Base-by-base conservation (phyloP, 2,888 invertebrate genomes). In the Cantharis nigra region DNA sequence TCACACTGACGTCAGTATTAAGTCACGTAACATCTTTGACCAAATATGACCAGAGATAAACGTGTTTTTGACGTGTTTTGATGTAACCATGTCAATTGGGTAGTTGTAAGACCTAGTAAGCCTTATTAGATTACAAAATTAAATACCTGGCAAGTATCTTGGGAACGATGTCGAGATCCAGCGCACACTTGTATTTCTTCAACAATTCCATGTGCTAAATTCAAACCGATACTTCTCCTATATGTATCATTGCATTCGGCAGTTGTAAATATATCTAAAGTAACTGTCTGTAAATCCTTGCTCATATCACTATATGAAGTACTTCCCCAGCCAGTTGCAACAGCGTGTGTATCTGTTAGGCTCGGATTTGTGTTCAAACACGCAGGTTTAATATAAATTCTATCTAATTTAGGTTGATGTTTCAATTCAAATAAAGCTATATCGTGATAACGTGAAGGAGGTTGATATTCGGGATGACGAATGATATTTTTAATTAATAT, bases 301-400 rank as follows among this genome's bases (percentile, higher is more conserved):
- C 76, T 80, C 3, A 11, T 30, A 4, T 64, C 76, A 3, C 30
- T 72, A 1, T 65, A 64, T 64, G 81, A 82, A 0, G 90, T 90
- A 70, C 90, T 91, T 1, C 93, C 93, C 86, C 92, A 94, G 2
- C 93, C 93, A 13, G 13, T 9, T 11, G 20, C 65, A 65, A 23
- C 10, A 3, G 23, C n/a, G 11, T 20, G 20, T 11, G 3, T 18
- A 20, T 20, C 62, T 2, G 18, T n/a, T 79, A 79, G 64, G 20
- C 69, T 33, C 9, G 63, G 9, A 3, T 76, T 78, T 3, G 72
- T 76, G 75, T 83, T 81, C 9, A 91, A 82, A 83, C 91, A 91
- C 1, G 90, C 89, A 0, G 91, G 91, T 79, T 90, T 85, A 2
- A 87, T 85, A 79, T 83, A 89, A 2, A 85, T 20, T 20, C 20